These are phyloP conservation scores for Macrochelys suwanniensis DNA, from an alignment of 2,797 vertebrate genomes.

Conservation along the genomic window DNA sequence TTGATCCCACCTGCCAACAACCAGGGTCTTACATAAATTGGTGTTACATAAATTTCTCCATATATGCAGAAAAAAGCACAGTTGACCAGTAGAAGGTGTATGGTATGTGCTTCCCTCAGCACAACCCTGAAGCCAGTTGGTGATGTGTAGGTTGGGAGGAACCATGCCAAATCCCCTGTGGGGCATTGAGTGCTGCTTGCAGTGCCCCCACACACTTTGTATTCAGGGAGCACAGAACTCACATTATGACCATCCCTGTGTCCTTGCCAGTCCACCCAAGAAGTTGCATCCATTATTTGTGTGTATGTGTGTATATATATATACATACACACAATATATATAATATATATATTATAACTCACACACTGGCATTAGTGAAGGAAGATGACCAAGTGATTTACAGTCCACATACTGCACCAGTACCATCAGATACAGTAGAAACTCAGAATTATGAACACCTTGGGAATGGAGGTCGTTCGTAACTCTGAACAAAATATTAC, in stretches of 20 bases:
- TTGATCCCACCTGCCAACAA: too few species aligned
- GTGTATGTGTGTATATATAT: too few species aligned
- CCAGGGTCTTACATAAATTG: too few species aligned
- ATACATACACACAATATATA: too few species aligned
- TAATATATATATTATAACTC: neutral
- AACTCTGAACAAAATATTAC: too few species aligned
- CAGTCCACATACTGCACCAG: neutral
- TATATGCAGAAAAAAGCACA: neutral
- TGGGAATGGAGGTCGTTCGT: too few species aligned
- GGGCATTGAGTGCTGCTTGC: neutral
- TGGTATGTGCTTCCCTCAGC: neutral
- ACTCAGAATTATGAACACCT: too few species aligned
- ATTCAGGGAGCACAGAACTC: neutral
- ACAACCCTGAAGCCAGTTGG: neutral
- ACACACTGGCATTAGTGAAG: neutral
- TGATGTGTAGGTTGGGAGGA: neutral
- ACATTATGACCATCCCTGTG: neutral
- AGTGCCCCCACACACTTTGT: neutral
- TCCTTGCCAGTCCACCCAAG: neutral
- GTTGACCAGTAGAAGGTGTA: neutral
- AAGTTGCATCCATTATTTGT: neutral
- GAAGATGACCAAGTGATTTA: neutral
- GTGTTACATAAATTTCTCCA: neutral
- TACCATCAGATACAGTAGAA: neutral
- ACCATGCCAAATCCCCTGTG: neutral